Evolutionary conservation across 2,797 vertebrate genomes (phyloP), one percentile per base, ranked within the genome.

Genomic region (Microcaecilia unicolor): DNA sequence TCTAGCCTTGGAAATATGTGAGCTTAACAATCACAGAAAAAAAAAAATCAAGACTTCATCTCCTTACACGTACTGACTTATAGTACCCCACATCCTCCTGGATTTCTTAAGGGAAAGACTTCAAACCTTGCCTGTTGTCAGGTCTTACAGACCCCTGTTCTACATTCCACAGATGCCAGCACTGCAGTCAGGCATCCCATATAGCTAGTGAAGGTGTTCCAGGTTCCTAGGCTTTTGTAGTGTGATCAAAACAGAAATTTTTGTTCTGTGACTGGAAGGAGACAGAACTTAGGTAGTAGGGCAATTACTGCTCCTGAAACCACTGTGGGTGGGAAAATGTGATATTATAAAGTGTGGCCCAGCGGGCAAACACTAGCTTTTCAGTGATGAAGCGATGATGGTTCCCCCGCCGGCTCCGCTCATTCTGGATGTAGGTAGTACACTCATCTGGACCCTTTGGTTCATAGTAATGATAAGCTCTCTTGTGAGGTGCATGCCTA

Each of bases 301-400:
- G 40, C 32, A 38, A 48, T 17, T 14, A 2, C 21, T 24, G 10
- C 7, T 36, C 46, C 41, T 78, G 78, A 13, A 67, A 81, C 96
- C 96, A 98, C 15, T 60, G 49, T 0, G 96, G 95, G 55, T 93
- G 79, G 31, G 74, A 72, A 71, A 96, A 98, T 48, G 87, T 90
- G 80, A 98, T 92, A 73, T 97, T 96, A 48, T 97, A 99, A 43
- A 76, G 83, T 56, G 85, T 68, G 6, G 95, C 92, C 96, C 95
- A 98, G 53, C 82, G 88, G 12, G 85, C 83, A 36, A 98, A 99
- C 68, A 98, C 96, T 15, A 84, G 82, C 48, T 99, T 99, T 78
- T 99, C 96, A 0, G 95, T 98, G 62, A 99, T 95, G 67, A 99
- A 99, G 54, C 96, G 96, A 49, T 98, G 96, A 76, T 98, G 93